Evolutionary conservation across 2,113 vertebrate genomes (phyloP).

Genomic region (Melanerpes aurifrons): DNA sequence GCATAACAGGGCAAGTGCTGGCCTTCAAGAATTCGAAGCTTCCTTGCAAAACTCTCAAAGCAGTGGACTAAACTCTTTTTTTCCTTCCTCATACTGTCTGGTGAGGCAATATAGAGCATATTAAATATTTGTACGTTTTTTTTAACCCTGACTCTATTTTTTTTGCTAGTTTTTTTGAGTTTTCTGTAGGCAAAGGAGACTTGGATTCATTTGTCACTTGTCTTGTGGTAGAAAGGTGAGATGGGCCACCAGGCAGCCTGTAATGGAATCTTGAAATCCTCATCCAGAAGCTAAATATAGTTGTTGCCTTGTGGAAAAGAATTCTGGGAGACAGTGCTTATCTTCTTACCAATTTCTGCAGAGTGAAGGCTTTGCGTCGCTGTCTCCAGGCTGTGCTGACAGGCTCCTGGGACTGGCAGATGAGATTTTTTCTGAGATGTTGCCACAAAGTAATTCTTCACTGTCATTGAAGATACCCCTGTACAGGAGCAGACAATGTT

Average conservation of each 20-base stretch:
- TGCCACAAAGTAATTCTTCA: rapidly evolving
- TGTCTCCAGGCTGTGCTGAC: not conserved
- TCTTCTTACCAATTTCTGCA: not conserved
- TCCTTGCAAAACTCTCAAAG: not conserved
- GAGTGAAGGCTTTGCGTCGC: not conserved
- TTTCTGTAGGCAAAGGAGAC: not conserved
- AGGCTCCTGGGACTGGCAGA: not conserved
- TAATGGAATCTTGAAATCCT: not conserved
- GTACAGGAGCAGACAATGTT: not conserved
- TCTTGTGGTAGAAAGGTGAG: not conserved
- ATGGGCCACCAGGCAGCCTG: not conserved
- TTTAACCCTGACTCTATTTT: not conserved
- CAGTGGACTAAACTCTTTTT: not conserved
- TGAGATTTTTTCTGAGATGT: not conserved
- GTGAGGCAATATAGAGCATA: not conserved
- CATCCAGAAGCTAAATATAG: not conserved
- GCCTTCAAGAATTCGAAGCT: not conserved
- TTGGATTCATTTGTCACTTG: not conserved
- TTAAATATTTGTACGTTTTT: not conserved
- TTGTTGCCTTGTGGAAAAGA: not conserved
- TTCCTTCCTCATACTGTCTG: not conserved
- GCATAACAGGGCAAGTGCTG: not conserved
- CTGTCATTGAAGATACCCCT: rapidly evolving
- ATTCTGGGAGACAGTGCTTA: not conserved
- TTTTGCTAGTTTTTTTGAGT: not conserved